Evolutionary conservation across 2,888 invertebrate genomes (phyloP).

Genomic region (Trichopria drosophilae): DNA sequence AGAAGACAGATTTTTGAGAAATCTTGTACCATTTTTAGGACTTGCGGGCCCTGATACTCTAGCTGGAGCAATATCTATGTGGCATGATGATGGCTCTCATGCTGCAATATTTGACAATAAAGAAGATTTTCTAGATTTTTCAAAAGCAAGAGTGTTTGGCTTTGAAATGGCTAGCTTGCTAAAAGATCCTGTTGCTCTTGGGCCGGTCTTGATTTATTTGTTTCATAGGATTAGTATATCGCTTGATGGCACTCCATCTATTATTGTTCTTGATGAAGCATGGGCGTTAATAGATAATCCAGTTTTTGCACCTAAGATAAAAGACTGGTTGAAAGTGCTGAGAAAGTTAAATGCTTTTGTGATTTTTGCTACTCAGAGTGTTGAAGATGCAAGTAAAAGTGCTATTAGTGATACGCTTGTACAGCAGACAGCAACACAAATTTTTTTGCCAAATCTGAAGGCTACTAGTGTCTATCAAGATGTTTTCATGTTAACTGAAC

Average conservation of each 20-base stretch:
- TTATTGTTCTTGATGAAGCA: conserved; percentile 20
- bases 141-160: conserved; percentile 16
- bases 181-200: conserved; percentile 18
- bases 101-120: conserved; percentile 22
- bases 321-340: conserved; percentile 19
- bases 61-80: conserved; percentile 22
- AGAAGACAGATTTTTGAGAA: conserved; percentile 19
- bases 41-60: conserved; percentile 22
- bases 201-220: conserved; percentile 19
- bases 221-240: conserved; percentile 23
- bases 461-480: conserved; percentile 15
- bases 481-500: conserved; percentile 18
- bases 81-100: conserved; percentile 21
- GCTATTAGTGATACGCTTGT: conserved; percentile 17
- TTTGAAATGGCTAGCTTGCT: conserved; percentile 22
- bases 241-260: conserved; percentile 21
- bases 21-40: conserved; percentile 20
- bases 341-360: conserved; percentile 21
- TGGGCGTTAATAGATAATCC: conserved; percentile 23
- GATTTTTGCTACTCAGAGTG: conserved; percentile 19
- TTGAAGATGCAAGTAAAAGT: conserved; percentile 20
- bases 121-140: conserved; percentile 22
- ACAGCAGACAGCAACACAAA: conserved; percentile 17
- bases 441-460: conserved; percentile 19
- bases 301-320: conserved; percentile 20